Evolutionary conservation across 2,888 invertebrate species (phyloP).

Genomic region (Isoperla grammatica): DNA sequence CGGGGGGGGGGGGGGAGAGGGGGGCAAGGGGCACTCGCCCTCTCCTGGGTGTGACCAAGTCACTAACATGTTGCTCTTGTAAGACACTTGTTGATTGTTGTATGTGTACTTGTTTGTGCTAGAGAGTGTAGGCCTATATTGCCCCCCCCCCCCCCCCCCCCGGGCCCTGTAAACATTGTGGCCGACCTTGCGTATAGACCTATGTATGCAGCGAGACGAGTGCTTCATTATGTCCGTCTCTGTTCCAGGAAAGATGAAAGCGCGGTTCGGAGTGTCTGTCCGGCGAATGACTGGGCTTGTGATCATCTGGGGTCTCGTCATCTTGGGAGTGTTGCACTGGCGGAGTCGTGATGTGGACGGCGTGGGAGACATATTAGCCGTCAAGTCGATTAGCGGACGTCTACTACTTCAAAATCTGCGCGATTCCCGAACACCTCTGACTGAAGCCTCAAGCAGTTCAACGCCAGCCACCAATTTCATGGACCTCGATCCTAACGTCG

Average conservation of each 20-base stretch:
- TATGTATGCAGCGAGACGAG: too few relatives aligned
- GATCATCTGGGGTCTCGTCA: conserved; percentile 35
- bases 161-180: too few relatives aligned
- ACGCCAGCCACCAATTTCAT: conserved; percentile 41
- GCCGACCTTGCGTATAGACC: too few relatives aligned
- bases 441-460: conserved; percentile 36
- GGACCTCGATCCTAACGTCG: conserved; percentile 54
- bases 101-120: too few relatives aligned
- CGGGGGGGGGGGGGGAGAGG: too few relatives aligned
- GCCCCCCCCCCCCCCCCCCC: too few relatives aligned
- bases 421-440: conserved; percentile 42
- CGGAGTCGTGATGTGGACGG: conserved; percentile 39
- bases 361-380: conserved; percentile 38
- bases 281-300: conserved; percentile 35
- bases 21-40: too few relatives aligned
- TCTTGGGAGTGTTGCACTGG: conserved; percentile 35
- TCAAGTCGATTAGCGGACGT: conserved; percentile 44
- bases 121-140: too few relatives aligned
- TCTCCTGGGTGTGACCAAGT: too few relatives aligned
- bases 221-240: too few relatives aligned
- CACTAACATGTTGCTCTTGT: too few relatives aligned
- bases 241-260: not conserved
- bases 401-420: conserved; percentile 48
- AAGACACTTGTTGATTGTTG: too few relatives aligned
- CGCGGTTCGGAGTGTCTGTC: conserved; percentile 18